A percentile compares a stretch with the other conserved stretches of the same genome.
These are phyloP conservation scores for Hymenochirus boettgeri DNA, from an alignment of 2,113 vertebrate genomes.

Conservation along the genomic window DNA sequence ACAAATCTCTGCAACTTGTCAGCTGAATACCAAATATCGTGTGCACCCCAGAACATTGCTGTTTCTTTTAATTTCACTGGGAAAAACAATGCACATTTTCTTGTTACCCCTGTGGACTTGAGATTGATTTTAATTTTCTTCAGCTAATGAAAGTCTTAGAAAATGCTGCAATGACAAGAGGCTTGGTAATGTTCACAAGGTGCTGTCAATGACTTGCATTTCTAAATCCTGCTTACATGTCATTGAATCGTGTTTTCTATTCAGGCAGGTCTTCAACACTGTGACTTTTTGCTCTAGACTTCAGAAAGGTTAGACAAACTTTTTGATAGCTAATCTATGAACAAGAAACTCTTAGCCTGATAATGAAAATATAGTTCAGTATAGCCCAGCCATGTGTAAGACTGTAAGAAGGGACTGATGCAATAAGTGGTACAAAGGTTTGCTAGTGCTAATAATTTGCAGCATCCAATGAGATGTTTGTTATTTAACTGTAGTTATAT, in stretches of 20 bases:
- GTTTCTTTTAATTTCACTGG: constrained; percentile 46
- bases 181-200: constrained; percentile 29
- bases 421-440: too few relatives aligned
- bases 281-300: constrained; percentile 9
- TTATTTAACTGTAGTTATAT: too few relatives aligned
- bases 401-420: too few relatives aligned
- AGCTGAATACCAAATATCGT: constrained; percentile 35
- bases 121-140: constrained; percentile 57
- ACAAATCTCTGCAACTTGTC: constrained; percentile 47
- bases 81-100: constrained; percentile 54
- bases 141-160: constrained; percentile 51
- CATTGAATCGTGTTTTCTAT: constrained; percentile 56
- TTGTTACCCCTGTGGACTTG: constrained; percentile 54
- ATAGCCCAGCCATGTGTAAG: too few relatives aligned
- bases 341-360: too few relatives aligned
- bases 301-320: not conserved
- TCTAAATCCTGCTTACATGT: constrained; percentile 54
- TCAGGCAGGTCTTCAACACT: too few relatives aligned
- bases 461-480: too few relatives aligned
- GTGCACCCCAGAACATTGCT: constrained; percentile 44
- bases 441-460: too few relatives aligned
- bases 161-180: constrained; percentile 45
- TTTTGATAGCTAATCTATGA: too few relatives aligned
- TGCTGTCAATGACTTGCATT: constrained; percentile 47
- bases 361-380: too few relatives aligned